phyloP scores from a whole-genome alignment of 2,113 vertebrate genomes.

The Dunckerocampus dactyliophorus region DNA sequence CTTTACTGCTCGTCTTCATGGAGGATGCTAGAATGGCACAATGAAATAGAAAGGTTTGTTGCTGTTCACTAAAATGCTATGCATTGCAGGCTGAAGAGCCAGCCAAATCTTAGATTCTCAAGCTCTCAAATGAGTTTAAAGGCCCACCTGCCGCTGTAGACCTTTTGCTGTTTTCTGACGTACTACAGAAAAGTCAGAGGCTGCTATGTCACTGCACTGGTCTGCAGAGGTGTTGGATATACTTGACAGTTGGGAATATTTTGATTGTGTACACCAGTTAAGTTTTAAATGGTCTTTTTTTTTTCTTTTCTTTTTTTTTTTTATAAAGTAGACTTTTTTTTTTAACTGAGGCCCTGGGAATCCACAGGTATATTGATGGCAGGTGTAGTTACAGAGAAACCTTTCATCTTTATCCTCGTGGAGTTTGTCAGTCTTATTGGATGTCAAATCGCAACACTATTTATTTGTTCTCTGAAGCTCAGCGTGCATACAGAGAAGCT shows the following conservation, averaged over 20 bases:
- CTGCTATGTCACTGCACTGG: slow-evolving; percentile 73
- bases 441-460: slow-evolving; percentile 75
- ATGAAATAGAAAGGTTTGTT: slow-evolving; percentile 49
- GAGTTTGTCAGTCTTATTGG: slow-evolving; percentile 69
- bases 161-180: slow-evolving; percentile 78
- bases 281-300: slow-evolving; percentile 55
- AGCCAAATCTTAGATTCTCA: slow-evolving; percentile 68
- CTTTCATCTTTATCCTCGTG: slow-evolving; percentile 56
- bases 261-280: slow-evolving; percentile 55
- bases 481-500: slow-evolving; percentile 91
- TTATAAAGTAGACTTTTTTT: slow-evolving; percentile 34
- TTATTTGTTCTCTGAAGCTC: slow-evolving; percentile 85
- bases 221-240: slow-evolving; percentile 73
- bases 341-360: slow-evolving; percentile 39
- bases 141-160: slow-evolving; percentile 58
- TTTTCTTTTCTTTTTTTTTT: slow-evolving; percentile 40
- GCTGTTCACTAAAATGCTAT: slow-evolving; percentile 66
- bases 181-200: slow-evolving; percentile 82
- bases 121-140: slow-evolving; percentile 40
- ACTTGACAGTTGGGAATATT: slow-evolving; percentile 58
- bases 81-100: slow-evolving; percentile 71
- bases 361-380: slow-evolving; percentile 67
- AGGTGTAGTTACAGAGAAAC: slow-evolving; percentile 88
- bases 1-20: slow-evolving; percentile 41
- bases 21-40: slow-evolving; percentile 78